Conservation (phyloP, 2,888 invertebrate species). For the Patella caerulea region DNA sequence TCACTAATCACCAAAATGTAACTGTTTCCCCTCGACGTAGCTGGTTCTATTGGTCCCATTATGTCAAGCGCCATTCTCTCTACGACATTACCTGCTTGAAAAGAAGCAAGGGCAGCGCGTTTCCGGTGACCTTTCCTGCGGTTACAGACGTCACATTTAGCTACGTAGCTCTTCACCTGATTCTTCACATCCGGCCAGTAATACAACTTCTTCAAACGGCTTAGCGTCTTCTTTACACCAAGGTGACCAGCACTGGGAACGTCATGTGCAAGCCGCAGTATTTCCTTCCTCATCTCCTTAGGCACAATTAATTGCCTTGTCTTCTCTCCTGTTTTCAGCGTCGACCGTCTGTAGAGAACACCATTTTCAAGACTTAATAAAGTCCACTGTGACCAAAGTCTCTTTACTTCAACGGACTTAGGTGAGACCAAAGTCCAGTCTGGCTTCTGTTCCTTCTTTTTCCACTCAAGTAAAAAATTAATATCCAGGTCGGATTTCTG, state of each 20-base stretch:
- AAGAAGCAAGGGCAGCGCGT: not conserved
- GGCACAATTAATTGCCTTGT: too few relatives aligned
- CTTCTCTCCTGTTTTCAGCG: too few relatives aligned
- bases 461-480: too few relatives aligned
- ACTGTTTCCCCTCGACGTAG: slow-evolving; percentile 24
- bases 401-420: not conserved
- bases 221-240: not conserved
- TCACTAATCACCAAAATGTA: not conserved
- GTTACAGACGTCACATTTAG: not conserved
- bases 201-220: not conserved
- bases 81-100: slow-evolving; percentile 28
- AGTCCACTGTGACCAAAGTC: slow-evolving; percentile 3
- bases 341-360: too few relatives aligned
- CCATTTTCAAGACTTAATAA: too few relatives aligned
- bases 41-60: slow-evolving; percentile 24
- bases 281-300: not conserved
- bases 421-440: not conserved
- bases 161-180: not conserved
- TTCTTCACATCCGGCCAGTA: slow-evolving; percentile 1
- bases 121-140: not conserved
- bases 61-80: slow-evolving; percentile 31
- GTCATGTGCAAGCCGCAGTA: not conserved
- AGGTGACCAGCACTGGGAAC: not conserved
- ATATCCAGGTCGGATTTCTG: too few relatives aligned
- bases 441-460: not conserved